Evolutionary conservation across 2,888 invertebrate species (phyloP), one percentile per base, ranked within the genome.

Genomic region (Cyrtodaria siliqua): DNA sequence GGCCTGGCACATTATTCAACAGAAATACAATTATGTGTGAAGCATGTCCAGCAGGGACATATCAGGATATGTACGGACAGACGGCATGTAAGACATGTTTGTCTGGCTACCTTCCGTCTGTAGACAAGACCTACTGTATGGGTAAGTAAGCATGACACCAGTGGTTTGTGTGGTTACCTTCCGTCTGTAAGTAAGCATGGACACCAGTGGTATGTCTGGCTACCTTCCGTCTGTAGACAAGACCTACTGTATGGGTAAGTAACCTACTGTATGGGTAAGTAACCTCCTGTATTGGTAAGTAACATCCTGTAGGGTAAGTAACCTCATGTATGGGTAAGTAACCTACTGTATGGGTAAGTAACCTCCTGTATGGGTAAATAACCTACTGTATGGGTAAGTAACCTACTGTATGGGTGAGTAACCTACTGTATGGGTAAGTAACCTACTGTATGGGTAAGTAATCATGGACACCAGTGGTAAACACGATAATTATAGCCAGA

Each of bases 1-100:
- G 98, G 18, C 96, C 97, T 80, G 98, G 98, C 76, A 97, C 97
- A 0, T 98, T 94, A 94, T 97, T 82, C 24, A 79, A 95, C 52
- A 95, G 95, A 3, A 96, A 95, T 8, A 33, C 33, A 33, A 33
- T 33, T 73, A 95, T 95, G 20, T 98, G 98, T 92, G 94, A 96
- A 47, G 95, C 96, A 24, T 98, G 98, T 89, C 96, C 91, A 1
- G 72, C 87, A 3, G 93, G 93, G 27, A 76, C 86, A 33, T 93
- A 91, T 69, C 92, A 92, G 79, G 75, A 89, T 23, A 56, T 77
- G 9, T 67, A 85, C 33, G 92, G 88, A 6, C 97, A 98, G 86
- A 96, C 97, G 0, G 96, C 97, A 0, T 99, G 99, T 90, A 95
- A 24, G 4, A 9, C 63, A 0, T 90, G 90, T 76, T 52, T 69